Evolutionary conservation across 2,113 vertebrate species (phyloP).

Genomic region (Mugil cephalus): DNA sequence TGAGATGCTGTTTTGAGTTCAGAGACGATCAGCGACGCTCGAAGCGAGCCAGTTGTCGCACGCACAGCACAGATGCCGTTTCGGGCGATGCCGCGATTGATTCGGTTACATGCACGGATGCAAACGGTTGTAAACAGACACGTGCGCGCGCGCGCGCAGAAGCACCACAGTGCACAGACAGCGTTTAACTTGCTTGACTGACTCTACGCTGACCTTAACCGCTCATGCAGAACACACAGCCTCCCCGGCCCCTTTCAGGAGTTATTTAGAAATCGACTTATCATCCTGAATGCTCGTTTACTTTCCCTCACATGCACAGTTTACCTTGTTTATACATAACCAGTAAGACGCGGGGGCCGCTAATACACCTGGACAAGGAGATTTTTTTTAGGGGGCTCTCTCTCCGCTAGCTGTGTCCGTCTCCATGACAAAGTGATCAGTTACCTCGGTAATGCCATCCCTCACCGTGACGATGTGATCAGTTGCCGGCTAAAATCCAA

Average conservation of each 20-base stretch:
- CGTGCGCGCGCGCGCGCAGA: constrained; percentile 10
- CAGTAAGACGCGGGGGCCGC: constrained; percentile 26
- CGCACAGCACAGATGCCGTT: constrained; percentile 19
- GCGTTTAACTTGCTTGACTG: constrained; percentile 32
- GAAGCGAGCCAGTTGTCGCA: constrained; percentile 33
- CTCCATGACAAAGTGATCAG: constrained; percentile 59
- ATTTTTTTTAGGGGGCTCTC: constrained; percentile 25
- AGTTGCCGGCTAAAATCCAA: constrained; percentile 50
- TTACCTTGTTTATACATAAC: constrained; percentile 55
- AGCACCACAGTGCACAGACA: neutral
- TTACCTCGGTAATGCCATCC: constrained; percentile 65
- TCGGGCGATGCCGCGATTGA: constrained; percentile 47
- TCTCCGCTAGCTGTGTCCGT: constrained; percentile 22
- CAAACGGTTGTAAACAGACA: constrained; percentile 54
- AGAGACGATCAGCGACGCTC: constrained; percentile 58
- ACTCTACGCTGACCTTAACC: constrained; percentile 67
- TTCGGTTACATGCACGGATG: constrained; percentile 36
- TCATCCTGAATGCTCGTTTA: constrained; percentile 72
- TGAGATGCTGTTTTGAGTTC: constrained; percentile 31
- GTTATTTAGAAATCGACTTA: constrained; percentile 72
- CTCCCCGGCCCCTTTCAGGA: constrained; percentile 56
- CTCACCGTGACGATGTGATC: constrained; percentile 66
- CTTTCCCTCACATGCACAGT: constrained; percentile 26
- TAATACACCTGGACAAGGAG: constrained; percentile 14
- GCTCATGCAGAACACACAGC: constrained; percentile 47